Evolutionary conservation across 35 echinoderm and acorn worm genomes (phyloP), one percentile per base, ranked within the genome.

Genomic region (Ophioderma brevispina): DNA sequence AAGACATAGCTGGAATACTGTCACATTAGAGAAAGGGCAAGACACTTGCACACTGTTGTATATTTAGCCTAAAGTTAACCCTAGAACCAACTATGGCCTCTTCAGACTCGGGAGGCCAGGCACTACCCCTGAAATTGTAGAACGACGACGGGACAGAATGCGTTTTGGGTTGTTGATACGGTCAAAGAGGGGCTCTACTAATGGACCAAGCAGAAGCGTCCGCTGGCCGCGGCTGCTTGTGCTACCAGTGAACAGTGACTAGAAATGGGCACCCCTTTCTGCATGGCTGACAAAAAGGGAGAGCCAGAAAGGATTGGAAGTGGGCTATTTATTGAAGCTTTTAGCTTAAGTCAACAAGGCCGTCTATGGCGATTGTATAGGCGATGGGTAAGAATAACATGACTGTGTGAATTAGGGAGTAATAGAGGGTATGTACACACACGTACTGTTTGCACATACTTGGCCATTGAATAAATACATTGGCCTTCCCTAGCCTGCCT

Each of bases 241-340:
- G 46, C 41, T 46, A 46, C 41, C 41, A 17, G n/a, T n/a, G n/a
- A n/a, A n/a, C n/a, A n/a, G n/a, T n/a, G n/a, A n/a, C n/a, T n/a
- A 39, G 31, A 43, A 15, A 83, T 13, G 33, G 33, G n/a, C 38
- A 80, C 78, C 34, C 33, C 35, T 70, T 52, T 37, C 37, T 36
- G 31, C 35, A 31, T 35, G 28, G 37, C 38, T 35, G 31, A 38
- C 38, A 75, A 34, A 76, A 70, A 82, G n/a, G 59, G 79, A 90
- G 63, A 83, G 80, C 23, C 37, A 90, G 84, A 41, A 55, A 41
- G 89, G 79, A 40, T 38, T 39, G 86, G 32, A 77, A 76, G 89
- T 90, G 79, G 89, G 34, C 89, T 90, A 90, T 90, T 84, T 82
- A 85, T 63, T 38, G 82, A 91, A 91, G 90, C 90, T 91, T 91